Percentiles rank a stretch among this genome's conserved stretches.
phyloP scores from a whole-genome alignment of 2,888 invertebrate species.

The Leptarthrus brevirostris region DNA sequence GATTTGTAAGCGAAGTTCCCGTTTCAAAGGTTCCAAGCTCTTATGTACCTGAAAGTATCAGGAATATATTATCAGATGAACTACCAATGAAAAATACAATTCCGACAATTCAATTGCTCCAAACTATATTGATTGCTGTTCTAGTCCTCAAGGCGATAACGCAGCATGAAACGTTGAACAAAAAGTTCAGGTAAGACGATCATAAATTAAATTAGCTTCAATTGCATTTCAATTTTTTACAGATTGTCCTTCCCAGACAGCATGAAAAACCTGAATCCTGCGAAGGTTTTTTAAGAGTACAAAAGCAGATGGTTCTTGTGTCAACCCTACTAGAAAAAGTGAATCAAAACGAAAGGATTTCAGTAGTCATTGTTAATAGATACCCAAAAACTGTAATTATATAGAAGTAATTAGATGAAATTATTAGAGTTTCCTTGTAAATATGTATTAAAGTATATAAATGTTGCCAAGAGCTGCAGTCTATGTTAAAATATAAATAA shows the following conservation, averaged over 20 bases:
- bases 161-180: slow-evolving; percentile 4
- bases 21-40: too few species aligned
- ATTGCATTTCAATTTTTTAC: neutral
- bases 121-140: slow-evolving; percentile 1
- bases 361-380: neutral
- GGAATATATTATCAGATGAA: too few species aligned
- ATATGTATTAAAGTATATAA: neutral
- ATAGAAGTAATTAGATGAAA: slow-evolving; percentile 3
- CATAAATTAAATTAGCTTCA: neutral
- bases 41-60: too few species aligned
- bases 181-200: neutral
- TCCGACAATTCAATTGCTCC: slow-evolving; percentile 8
- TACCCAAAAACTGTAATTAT: neutral
- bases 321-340: slow-evolving; percentile 27
- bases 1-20: too few species aligned
- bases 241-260: neutral
- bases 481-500: slow-evolving; percentile 1
- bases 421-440: neutral
- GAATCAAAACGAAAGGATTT: slow-evolving; percentile 26
- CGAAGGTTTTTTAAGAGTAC: slow-evolving; percentile 15
- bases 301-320: neutral
- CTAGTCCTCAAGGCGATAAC: neutral
- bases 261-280: neutral
- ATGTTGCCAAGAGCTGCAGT: neutral
- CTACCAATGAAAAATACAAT: too few species aligned